Base-by-base conservation (phyloP, 2,113 vertebrate species). In the Narcine bancroftii region DNA sequence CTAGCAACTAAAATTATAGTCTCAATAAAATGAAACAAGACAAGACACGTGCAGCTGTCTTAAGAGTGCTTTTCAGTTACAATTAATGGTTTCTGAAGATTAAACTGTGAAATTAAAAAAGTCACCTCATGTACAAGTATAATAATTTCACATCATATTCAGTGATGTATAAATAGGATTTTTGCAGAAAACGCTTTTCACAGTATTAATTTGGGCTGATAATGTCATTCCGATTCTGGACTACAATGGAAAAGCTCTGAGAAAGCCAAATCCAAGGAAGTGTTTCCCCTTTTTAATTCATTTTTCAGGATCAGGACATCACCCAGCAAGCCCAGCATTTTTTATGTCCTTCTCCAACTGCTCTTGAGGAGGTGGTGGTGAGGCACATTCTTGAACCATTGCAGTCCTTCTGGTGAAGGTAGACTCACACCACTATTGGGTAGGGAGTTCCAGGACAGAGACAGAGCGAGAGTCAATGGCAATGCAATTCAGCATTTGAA, bases 71-170 rank as follows among this genome's bases (percentile, higher is more conserved):
- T 60, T 60, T 53, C n/a, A 39, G 81, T 17, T 53, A 60, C 53
- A 85, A 85, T 85, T 60, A 85, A 85, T 85, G 81, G 81, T 60
- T 85, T 85, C 53, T 21, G 53, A 36, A 85, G 33, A 85, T 85
- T 56, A 85, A 85, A 60, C 53, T 56, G 53, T 4, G 17, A n/a
- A 53, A 56, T 79, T 60, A 85, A 15, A 85, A 85, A 83, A 60
- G n/a, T 60, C 29, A 85, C 53, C 81, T 56, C 33, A n/a, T 85
- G n/a, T 56, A 56, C 81, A 60, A 60, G 81, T 21, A 60, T 15
- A 7, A 85, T 50, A 13, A 36, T 85, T 53, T 36, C 81, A n/a
- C 76, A 60, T 53, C 1, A 33, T 85, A 60, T 60, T 85, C 53
- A 56, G 65, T 60, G 29, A 36, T n/a, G 19, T 60, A 60, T 6